Conservation (phyloP, 2,888 invertebrate species). For the Meganola albula region DNA sequence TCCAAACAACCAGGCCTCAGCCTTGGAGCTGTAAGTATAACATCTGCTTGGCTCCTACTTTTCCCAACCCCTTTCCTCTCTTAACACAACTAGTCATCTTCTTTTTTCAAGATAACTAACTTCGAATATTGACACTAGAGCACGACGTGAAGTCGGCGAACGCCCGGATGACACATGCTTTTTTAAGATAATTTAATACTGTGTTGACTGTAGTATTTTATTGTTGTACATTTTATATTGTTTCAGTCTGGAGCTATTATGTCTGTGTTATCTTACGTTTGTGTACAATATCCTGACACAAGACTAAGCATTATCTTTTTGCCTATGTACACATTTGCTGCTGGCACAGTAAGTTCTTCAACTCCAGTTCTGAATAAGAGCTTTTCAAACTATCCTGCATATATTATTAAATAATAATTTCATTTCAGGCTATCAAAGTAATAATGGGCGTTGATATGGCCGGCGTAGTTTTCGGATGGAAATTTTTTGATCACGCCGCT, state of each 20-base stretch:
- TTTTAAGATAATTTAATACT: too few relatives aligned
- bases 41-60: not conserved
- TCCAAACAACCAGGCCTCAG: slow-evolving; percentile 85
- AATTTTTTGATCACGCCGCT: slow-evolving; percentile 98
- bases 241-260: slow-evolving; percentile 96
- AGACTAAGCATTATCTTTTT: slow-evolving; percentile 92
- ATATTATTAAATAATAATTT: not conserved
- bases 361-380: not conserved
- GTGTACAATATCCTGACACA: slow-evolving; percentile 93
- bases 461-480: slow-evolving; percentile 92
- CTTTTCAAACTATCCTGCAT: not conserved
- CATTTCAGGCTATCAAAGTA: slow-evolving; percentile 87
- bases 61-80: too few relatives aligned
- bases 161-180: too few relatives aligned
- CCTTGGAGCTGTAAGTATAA: slow-evolving; percentile 90
- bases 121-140: too few relatives aligned
- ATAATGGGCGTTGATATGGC: slow-evolving; percentile 90
- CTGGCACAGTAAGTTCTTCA: slow-evolving; percentile 84
- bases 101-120: too few relatives aligned
- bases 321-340: slow-evolving; percentile 93
- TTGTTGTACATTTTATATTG: too few relatives aligned
- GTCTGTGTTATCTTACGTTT: slow-evolving; percentile 91
- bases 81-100: too few relatives aligned
- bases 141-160: too few relatives aligned
- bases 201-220: too few relatives aligned